Conservation (phyloP, 37 sponge, comb jelly and placozoan species). For the Cladorhizidae sp. region DNA sequence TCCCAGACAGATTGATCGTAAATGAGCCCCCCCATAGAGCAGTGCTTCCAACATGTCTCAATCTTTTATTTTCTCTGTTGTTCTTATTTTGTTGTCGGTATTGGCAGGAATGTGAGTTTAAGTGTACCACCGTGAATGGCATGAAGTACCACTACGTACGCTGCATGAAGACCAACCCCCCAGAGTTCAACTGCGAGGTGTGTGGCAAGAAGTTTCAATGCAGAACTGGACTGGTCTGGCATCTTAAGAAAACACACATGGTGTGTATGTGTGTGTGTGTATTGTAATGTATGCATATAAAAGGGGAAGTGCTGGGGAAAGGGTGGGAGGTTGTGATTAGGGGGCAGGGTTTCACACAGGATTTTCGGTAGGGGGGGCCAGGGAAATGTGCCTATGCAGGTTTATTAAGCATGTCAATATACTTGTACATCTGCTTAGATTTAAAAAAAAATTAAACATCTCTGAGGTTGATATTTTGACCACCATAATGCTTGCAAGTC, state of each 20-base stretch:
- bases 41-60: too few relatives aligned
- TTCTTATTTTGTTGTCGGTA: background rate
- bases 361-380: too few relatives aligned
- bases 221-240: conserved; percentile 72
- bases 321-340: background rate
- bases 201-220: conserved; percentile 56
- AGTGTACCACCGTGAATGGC: conserved; percentile 67
- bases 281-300: background rate
- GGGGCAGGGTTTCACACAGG: too few relatives aligned
- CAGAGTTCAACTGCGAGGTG: conserved; percentile 62
- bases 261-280: conserved; percentile 12
- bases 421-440: too few relatives aligned
- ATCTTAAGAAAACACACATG: conserved; percentile 60
- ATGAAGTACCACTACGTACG: conserved; percentile 70
- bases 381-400: too few relatives aligned
- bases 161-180: conserved; percentile 48
- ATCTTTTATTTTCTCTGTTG: too few relatives aligned
- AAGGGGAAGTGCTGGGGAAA: background rate
- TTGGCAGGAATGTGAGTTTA: conserved; percentile 41
- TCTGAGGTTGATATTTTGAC: too few relatives aligned
- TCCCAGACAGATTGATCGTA: too few relatives aligned
- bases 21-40: too few relatives aligned
- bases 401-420: too few relatives aligned
- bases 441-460: too few relatives aligned
- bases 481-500: too few relatives aligned